Evolutionary conservation across 2,888 invertebrate genomes (phyloP).

Genomic region (Holacanthella duospinosa): DNA sequence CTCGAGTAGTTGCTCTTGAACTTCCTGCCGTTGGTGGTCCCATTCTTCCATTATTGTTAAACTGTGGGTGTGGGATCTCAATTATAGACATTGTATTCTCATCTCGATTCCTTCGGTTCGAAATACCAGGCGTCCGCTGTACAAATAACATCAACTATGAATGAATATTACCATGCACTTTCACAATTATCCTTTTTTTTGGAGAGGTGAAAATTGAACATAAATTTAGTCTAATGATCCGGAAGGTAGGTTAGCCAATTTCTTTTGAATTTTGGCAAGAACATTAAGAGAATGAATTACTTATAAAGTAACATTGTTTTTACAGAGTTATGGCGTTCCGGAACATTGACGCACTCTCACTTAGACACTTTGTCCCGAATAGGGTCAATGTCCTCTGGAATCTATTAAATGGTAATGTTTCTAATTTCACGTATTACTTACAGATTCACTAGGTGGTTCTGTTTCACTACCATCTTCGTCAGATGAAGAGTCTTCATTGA

Average conservation of each 20-base stretch:
- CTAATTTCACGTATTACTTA: too few species aligned
- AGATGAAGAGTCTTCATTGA: slow-evolving; percentile 54
- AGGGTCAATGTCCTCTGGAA: too few species aligned
- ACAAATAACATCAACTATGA: not conserved
- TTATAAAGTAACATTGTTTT: too few species aligned
- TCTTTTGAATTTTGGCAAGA: too few species aligned
- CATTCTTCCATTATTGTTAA: slow-evolving; percentile 29
- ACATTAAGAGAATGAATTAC: too few species aligned
- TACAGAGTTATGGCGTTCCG: too few species aligned
- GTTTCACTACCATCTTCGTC: slow-evolving; percentile 45
- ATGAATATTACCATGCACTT: not conserved
- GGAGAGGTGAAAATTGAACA: not conserved
- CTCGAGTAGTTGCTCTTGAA: not conserved
- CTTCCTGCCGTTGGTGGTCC: slow-evolving; percentile 9
- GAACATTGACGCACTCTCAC: too few species aligned
- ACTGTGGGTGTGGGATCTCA: slow-evolving; percentile 21
- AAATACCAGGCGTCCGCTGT: not conserved
- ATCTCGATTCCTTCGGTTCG: slow-evolving; percentile 5
- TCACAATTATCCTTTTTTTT: not conserved
- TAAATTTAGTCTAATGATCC: too few species aligned
- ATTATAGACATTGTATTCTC: slow-evolving; percentile 29
- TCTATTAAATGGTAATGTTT: too few species aligned
- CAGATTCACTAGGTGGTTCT: slow-evolving; percentile 11
- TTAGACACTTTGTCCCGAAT: too few species aligned
- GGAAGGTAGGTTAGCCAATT: too few species aligned